Evolutionary conservation across 2,797 vertebrate species (phyloP), one percentile per base, ranked within the genome.

Genomic region (Aplochiton taeniatus): DNA sequence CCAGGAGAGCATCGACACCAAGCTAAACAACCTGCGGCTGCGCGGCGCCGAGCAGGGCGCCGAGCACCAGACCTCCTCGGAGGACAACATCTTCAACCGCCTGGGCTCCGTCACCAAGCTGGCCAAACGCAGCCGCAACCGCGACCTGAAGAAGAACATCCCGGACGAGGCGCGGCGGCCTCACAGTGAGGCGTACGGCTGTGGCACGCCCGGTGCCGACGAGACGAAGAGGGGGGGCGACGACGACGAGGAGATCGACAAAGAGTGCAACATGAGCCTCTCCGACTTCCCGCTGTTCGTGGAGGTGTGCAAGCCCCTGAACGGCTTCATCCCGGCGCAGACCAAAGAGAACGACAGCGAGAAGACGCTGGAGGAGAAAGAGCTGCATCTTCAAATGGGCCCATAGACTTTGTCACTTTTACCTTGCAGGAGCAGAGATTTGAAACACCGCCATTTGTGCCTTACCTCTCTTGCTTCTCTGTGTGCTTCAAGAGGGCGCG

Each of bases 11-110:
- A 97, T 98, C 56, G 95, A 97, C 79, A 93, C 89, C 69, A 94
- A 95, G 68, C 93, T 96, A 18, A 97, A 97, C 89, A 97, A 96
- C 83, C 88, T 97, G 54, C 94, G 94, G 31, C 89, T 95, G 14
- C 93, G 94, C 68, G 93, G 79, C 0, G 58, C 88, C 0, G 90
- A 90, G 61, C 93, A 92, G 68, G 91, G 94, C 47, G 92, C 82
- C 4, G 70, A 75, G 71, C 79, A 88, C 63, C 93, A 96, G 0
- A 94, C 86, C 16, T 92, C 93, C 0, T 97, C 96, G 0, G 96
- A 98, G 81, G 96, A 98, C 78, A 97, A 98, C 81, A 96, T 98
- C 78, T 93, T 97, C 71, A 98, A 98, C 81, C 96, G 95, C 61
- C 89, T 98, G 9, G 93, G 96, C 50, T 98, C 96, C 0, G 93